Evolutionary conservation across 2,888 invertebrate species (phyloP), one percentile per base, ranked within the genome.

Genomic region (Arge pagana): DNA sequence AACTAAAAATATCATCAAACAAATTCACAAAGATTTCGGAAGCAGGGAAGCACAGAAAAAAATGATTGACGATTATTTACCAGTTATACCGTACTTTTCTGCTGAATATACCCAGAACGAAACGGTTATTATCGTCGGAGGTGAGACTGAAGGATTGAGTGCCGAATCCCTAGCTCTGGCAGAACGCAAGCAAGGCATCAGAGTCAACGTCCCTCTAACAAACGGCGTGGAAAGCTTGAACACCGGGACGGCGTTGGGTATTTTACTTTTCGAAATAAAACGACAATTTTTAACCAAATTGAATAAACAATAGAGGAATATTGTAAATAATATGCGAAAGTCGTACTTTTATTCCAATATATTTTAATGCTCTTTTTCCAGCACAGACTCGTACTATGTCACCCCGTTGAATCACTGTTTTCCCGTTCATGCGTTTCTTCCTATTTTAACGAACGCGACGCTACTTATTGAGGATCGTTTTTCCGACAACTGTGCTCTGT

Each of bases 131-230:
- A 81, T 96, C 26, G 80, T 96, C 60, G 93, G 95, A 10, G 95
- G 95, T 6, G 96, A 96, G 78, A 93, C 93, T 5, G 84, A 88
- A 72, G 93, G 96, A 0, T 80, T 96, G n/a, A 90, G 91, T 78
- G 71, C 80, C 15, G 82, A 87, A 19, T 87, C 90, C 4, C 86
- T 86, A 66, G 41, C 84, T 59, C 79, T 90, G 55, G 83, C 85
- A n/a, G 71, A 77, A 23, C 71, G 76, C 24, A 78, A 75, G 53
- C 79, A 82, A 49, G 88, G 89, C 7, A 71, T 83, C 21, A 82
- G 89, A 59, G 70, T 96, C 23, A 85, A 89, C 72, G 87, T 96
- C 59, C 95, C 96, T 0, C 77, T 96, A 64, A 82, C 82, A 52
- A 83, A 83, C 67, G 83, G 84, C 4, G 81, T 93, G 1, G 90